Evolutionary conservation across 1,140 invertebrate genomes (phyloP).

Genomic region (Megalopta genalis): DNA sequence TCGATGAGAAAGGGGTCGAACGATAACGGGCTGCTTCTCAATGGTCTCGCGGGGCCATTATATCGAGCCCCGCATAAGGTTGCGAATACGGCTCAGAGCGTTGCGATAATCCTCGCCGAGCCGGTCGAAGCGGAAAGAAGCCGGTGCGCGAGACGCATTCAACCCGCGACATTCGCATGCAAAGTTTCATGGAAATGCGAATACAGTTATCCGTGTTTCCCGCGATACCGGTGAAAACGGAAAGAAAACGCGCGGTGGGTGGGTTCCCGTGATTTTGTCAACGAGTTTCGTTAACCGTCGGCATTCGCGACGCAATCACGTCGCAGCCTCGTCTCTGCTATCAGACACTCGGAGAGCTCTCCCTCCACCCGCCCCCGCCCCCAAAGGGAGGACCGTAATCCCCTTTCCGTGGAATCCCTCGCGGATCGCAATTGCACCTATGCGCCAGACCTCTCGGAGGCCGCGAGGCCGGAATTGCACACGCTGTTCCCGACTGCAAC

Average conservation of each 20-base stretch:
- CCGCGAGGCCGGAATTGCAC: neutral
- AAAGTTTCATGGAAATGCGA: constrained; percentile 1
- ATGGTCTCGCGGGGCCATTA: neutral
- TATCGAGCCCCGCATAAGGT: neutral
- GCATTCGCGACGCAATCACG: neutral
- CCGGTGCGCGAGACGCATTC: neutral
- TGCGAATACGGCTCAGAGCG: neutral
- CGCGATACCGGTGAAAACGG: neutral
- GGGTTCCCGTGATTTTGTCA: neutral
- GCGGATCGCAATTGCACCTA: neutral
- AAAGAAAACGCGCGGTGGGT: neutral
- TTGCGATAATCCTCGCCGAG: neutral
- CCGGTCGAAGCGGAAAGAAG: neutral
- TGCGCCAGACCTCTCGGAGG: neutral
- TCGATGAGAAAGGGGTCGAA: neutral
- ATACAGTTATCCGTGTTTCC: neutral
- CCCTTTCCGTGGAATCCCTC: neutral
- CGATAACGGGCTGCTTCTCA: constrained; percentile 16
- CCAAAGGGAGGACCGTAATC: neutral
- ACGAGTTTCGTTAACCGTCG: neutral
- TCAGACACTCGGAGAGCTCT: neutral
- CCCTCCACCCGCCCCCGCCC: too few species aligned
- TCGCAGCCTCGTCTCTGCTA: neutral
- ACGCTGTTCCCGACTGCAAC: neutral
- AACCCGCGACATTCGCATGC: neutral